Conservation (phyloP, 2,113 vertebrate species). For the Entelurus aequoreus region DNA sequence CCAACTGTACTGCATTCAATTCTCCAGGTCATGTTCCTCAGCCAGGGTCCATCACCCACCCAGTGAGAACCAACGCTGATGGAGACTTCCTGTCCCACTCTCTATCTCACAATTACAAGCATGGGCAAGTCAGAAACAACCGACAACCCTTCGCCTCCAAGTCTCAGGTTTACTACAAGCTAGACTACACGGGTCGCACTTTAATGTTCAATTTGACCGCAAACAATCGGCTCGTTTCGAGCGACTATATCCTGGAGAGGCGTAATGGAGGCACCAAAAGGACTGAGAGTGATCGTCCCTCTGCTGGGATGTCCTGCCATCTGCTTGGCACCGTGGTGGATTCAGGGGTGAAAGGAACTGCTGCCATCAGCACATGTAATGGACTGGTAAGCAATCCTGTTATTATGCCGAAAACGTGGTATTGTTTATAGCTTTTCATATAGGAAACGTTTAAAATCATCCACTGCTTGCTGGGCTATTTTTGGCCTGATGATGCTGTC, state of each 20-base stretch:
- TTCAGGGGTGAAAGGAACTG: slow-evolving; percentile 57
- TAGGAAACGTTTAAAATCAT: neutral
- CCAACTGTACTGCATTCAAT: neutral
- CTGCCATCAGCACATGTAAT: slow-evolving; percentile 83
- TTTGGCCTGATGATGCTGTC: neutral
- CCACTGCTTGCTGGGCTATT: neutral
- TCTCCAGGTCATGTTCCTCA: slow-evolving; percentile 52
- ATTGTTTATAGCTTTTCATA: neutral
- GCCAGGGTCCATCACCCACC: slow-evolving; percentile 75
- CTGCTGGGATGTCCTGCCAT: slow-evolving; percentile 72
- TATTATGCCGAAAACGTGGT: neutral
- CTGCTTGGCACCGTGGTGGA: slow-evolving; percentile 76
- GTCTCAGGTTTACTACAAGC: slow-evolving; percentile 77
- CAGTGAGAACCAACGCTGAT: slow-evolving; percentile 72
- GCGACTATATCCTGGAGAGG: slow-evolving; percentile 81
- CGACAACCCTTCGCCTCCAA: slow-evolving; percentile 39
- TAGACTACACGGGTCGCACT: slow-evolving; percentile 70
- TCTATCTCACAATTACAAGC: slow-evolving; percentile 66
- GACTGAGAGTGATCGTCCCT: slow-evolving; percentile 49
- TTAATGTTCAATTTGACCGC: slow-evolving; percentile 83
- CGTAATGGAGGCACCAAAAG: slow-evolving; percentile 69
- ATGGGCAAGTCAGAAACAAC: slow-evolving; percentile 71
- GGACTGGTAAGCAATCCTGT: slow-evolving; percentile 81
- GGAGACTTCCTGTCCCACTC: slow-evolving; percentile 82
- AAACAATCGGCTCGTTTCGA: slow-evolving; percentile 76